These are phyloP conservation scores for Halictus ligatus DNA, from an alignment of 2,888 invertebrate genomes.

Conservation along the genomic window DNA sequence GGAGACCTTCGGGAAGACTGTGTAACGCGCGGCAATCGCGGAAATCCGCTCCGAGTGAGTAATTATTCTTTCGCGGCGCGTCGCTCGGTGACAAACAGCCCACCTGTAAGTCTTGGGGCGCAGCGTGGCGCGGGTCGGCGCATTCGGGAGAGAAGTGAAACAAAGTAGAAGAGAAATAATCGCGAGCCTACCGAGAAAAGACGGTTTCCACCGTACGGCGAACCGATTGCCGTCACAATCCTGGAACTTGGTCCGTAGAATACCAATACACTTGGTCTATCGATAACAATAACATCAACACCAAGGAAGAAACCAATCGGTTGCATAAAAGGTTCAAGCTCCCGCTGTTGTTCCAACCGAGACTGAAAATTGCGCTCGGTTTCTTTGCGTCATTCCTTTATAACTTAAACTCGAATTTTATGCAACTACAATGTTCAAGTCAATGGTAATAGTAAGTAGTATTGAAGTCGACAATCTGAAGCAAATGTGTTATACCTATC, in stretches of 20 bases:
- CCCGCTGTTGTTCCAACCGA: not conserved
- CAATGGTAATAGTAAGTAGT: too few species aligned
- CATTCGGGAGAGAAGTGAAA: slow-evolving; percentile 30
- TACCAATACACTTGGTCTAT: not conserved
- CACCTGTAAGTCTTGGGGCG: slow-evolving; percentile 59
- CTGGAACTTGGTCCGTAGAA: not conserved
- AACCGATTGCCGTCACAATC: not conserved
- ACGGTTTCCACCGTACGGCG: not conserved
- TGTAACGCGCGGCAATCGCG: slow-evolving; percentile 29
- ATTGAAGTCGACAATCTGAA: not conserved
- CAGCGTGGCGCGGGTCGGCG: slow-evolving; percentile 2
- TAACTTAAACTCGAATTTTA: not conserved
- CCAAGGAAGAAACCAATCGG: not conserved
- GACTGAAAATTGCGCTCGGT: not conserved
- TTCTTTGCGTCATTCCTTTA: not conserved
- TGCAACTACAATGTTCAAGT: not conserved
- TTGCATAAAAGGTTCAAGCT: not conserved
- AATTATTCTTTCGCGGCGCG: slow-evolving; percentile 62
- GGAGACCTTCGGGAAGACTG: not conserved
- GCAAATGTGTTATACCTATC: not conserved
- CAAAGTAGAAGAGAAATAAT: slow-evolving; percentile 27
- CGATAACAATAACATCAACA: not conserved
- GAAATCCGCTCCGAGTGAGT: slow-evolving; percentile 36
- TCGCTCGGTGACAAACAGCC: slow-evolving; percentile 61
- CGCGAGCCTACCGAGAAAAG: not conserved